Base-by-base conservation (phyloP, 2,888 invertebrate species). In the Hydroisotoma schaefferi region DNA sequence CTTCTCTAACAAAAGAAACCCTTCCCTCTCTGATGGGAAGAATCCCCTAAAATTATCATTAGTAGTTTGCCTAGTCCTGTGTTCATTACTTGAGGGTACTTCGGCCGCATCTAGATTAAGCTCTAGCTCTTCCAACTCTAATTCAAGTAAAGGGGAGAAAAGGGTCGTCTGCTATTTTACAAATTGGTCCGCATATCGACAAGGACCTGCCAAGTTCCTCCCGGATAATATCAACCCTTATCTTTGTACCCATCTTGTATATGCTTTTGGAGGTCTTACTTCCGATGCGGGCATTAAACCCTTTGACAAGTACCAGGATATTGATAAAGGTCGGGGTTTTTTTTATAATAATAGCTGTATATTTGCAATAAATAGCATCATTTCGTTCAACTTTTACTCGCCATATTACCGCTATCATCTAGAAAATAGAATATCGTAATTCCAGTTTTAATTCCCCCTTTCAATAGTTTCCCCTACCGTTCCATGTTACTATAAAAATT, bases 261-360 rank as follows among this genome's bases (percentile, higher is more conserved):
- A 94, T 74, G 93, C 93, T 0, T 94, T 94, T 75, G 93, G 91
- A 55, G 92, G 92, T 23, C 88, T 93, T 76, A 91, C 90, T 63
- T 90, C 90, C 77, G 92, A 93, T 75, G 92, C 91, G 78, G 86
- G 89, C 20, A 81, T 94, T 73, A 90, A 90, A 73, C 92, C 93
- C 1, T 94, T 92, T 76, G 94, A 94, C 79, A 92, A 93, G 76
- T 94, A 94, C 77, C 94, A 94, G 80, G 94, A 94, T 76, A 87
- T 94, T 75, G 94, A 94, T 76, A 92, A 94, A 85, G 93, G 93
- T 91, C 76, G 75, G 75, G 61, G n/a, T 29, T 44, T 12, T n/a
- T n/a, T n/a, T n/a, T n/a, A n/a, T n/a, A n/a, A n/a, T n/a, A n/a
- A n/a, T n/a, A n/a, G n/a, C n/a, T n/a, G n/a, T n/a, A n/a, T n/a